Conservation (phyloP, 2,113 vertebrate species). For the Colaptes auratus region DNA sequence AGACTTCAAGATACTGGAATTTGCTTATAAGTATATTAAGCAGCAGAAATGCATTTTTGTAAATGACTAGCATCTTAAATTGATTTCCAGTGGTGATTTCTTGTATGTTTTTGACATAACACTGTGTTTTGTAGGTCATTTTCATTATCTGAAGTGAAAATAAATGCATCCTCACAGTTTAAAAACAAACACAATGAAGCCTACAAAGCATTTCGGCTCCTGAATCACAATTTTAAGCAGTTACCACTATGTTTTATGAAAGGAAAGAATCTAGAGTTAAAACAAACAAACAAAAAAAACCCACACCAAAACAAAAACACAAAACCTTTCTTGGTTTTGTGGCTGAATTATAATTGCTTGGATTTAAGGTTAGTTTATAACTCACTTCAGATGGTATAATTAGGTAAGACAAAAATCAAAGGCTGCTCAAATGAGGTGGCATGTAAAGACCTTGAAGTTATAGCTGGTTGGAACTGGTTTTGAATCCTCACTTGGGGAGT, state of each 20-base stretch:
- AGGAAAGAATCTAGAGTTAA: neutral
- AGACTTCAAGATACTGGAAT: neutral
- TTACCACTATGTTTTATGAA: neutral
- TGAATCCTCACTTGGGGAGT: neutral
- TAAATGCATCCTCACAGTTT: neutral
- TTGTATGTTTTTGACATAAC: neutral
- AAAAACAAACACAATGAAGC: neutral
- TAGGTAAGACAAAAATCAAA: neutral
- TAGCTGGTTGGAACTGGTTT: neutral
- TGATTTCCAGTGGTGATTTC: neutral
- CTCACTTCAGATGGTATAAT: neutral
- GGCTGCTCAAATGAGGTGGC: neutral
- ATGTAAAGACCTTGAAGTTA: neutral
- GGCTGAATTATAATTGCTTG: neutral
- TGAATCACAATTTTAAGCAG: neutral
- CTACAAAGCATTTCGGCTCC: neutral
- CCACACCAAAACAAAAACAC: too few relatives aligned
- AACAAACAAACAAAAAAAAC: neutral
- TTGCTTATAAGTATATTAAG: neutral
- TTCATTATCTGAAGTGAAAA: neutral
- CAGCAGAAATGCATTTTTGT: neutral
- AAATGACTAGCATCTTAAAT: neutral
- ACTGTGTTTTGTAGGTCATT: neutral
- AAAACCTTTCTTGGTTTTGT: neutral
- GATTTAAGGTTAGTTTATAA: neutral